phyloP scores from a whole-genome alignment of 92 coral and sea anemone species.

The Bergia sp. region DNA sequence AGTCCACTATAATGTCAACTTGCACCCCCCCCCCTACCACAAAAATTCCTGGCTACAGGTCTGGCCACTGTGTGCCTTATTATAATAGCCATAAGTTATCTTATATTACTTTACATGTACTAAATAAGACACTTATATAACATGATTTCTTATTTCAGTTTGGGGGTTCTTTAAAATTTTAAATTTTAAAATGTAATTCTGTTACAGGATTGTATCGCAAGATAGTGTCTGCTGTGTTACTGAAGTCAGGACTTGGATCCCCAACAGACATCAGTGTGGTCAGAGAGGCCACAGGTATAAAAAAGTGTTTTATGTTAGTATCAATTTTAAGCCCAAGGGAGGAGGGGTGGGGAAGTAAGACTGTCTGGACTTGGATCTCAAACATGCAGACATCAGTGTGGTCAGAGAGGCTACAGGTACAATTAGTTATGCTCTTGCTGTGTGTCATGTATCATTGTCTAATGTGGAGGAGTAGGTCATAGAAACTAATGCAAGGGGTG shows the following conservation, averaged over 20 bases:
- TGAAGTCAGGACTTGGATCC: conserved; percentile 96
- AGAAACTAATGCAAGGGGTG: too few species aligned
- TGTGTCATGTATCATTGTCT: too few species aligned
- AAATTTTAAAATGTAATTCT: background rate
- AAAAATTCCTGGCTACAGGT: too few species aligned
- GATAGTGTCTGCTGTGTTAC: conserved; percentile 93
- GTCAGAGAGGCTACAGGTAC: conserved; percentile 99
- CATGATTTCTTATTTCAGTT: too few species aligned
- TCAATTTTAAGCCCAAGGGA: background rate
- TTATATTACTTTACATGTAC: too few species aligned
- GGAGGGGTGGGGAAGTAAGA: background rate
- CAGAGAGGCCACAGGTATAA: conserved; percentile 97
- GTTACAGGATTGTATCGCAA: conserved; percentile 87
- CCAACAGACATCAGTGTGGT: conserved; percentile 98
- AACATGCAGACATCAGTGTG: conserved; percentile 81
- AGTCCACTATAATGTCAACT: too few species aligned
- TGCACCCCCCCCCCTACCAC: too few species aligned
- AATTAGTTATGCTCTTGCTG: too few species aligned
- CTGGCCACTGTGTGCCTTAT: too few species aligned
- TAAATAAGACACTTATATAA: too few species aligned
- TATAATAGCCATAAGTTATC: too few species aligned
- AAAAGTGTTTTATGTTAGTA: background rate
- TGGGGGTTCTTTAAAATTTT: background rate
- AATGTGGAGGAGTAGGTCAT: too few species aligned
- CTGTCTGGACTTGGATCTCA: conserved; percentile 96